Base-by-base conservation (phyloP, 2,888 invertebrate genomes). In the Bombyx huttoni region DNA sequence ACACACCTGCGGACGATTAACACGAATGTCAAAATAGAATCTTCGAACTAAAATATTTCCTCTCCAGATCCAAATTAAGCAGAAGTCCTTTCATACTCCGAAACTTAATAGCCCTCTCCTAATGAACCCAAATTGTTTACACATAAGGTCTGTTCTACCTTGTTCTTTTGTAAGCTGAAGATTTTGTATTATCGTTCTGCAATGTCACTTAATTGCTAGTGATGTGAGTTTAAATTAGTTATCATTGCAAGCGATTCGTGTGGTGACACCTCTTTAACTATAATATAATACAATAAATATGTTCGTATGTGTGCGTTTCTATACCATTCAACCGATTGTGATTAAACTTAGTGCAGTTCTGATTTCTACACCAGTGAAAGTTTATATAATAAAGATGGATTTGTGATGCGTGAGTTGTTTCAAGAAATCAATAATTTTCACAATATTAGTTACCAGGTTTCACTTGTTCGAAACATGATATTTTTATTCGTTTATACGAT, bases 11-110 rank as follows among this genome's bases (percentile, higher is more conserved):
- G 73, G 58, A 61, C 84, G 72, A 83, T 85, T 85, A 85, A 81
- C 85, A 78, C 73, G 67, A 77, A 83, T 81, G 84, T 86, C 84
- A 84, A 83, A 86, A 83, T 81, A 83, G 75, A 75, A 77, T 75
- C 66, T 68, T 64, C 57, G 56, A 68, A 67, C 72, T 63, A 64
- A 79, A 79, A 83, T 78, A 78, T 78, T 76, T 76, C 72, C 70
- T 71, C 24, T 71, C 63, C 68, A 62, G 52, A 54, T 62, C 60
- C 68, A 73, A 76, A 80, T 75, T 75, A 78, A 74, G 68, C 68
- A 65, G 55, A 62, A 63, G 62, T 64, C 40, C 40, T 40, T 40
- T 12, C 8, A 3, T 6, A 40, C 3, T 40, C 12, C 12, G 40
- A 40, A 24, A 24, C 24, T 24, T 40, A 40, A 40, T 10, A 40